These are phyloP conservation scores for Gastrophysa polygoni DNA, from an alignment of 2,888 invertebrate species.

Conservation along the genomic window DNA sequence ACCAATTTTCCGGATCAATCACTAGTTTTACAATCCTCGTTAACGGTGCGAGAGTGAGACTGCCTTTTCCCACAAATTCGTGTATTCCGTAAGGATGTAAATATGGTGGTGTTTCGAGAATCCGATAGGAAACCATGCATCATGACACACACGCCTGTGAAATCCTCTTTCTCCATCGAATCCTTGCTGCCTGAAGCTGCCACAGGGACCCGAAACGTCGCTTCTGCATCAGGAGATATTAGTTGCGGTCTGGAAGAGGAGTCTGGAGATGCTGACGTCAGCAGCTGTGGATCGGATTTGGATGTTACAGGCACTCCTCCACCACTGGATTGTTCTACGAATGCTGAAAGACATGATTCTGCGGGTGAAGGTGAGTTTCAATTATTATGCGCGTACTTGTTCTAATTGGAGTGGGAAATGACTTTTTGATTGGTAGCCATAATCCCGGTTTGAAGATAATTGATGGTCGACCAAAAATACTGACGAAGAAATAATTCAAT, in stretches of 20 bases:
- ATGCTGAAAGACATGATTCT: slow-evolving; percentile 26
- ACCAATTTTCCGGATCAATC: slow-evolving; percentile 39
- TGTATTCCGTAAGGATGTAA: slow-evolving; percentile 36
- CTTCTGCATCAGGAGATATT: slow-evolving; percentile 26
- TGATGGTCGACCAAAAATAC: too few relatives aligned
- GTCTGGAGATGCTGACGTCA: slow-evolving; percentile 53
- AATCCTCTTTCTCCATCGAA: slow-evolving; percentile 78
- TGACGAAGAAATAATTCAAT: too few relatives aligned
- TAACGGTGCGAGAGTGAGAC: slow-evolving; percentile 25
- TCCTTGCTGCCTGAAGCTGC: slow-evolving; percentile 66
- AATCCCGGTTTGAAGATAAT: too few relatives aligned
- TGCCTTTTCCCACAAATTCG: neutral
- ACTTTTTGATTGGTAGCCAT: too few relatives aligned
- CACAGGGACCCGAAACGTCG: slow-evolving; percentile 29
- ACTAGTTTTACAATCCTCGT: slow-evolving; percentile 37
- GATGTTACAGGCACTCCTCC: slow-evolving; percentile 77
- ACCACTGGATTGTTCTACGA: slow-evolving; percentile 71
- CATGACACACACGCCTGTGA: slow-evolving; percentile 68
- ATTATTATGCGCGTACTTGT: neutral
- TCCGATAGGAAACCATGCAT: slow-evolving; percentile 35
- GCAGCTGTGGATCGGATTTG: slow-evolving; percentile 75
- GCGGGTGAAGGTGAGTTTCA: slow-evolving; percentile 40
- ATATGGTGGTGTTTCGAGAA: slow-evolving; percentile 43
- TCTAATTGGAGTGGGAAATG: too few relatives aligned
- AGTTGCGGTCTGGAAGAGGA: slow-evolving; percentile 30